Evolutionary conservation across 2,113 vertebrate species (phyloP), one percentile per base, ranked within the genome.

Genomic region (Arenaria interpres): DNA sequence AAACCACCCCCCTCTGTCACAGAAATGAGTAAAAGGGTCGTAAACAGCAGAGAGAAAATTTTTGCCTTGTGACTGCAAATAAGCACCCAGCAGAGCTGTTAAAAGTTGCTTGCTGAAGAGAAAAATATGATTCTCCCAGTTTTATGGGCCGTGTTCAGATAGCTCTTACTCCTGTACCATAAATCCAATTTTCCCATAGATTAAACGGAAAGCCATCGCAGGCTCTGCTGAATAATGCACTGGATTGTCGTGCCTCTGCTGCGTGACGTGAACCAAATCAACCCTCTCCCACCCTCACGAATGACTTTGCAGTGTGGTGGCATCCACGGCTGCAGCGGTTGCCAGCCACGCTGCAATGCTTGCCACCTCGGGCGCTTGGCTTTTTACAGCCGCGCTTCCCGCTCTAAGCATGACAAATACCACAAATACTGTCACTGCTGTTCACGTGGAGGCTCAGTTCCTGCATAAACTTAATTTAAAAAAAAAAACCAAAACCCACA

Each of bases 11-110:
- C 85, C 90, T 85, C 71, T 16, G 83, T 37, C 50, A n/a, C 84
- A 18, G 64, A 12, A 63, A 94, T 67, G 72, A 95, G 37, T 10
- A 9, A 85, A 88, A 83, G 76, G 57, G 33, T 97, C 68, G 39
- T 89, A 91, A 97, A 96, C 94, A 95, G 89, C 68, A 59, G 60
- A 95, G 95, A 79, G 93, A 85, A 90, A 84, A 94, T 90, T 95
- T 94, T 73, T 95, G 96, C 92, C 93, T 97, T 89, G 92, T 94
- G 92, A 94, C 97, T 97, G 89, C 96, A 94, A 93, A 95, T 81
- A 60, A 95, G 89, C 90, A 88, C 91, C 94, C 96, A 92, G 81
- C 89, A 96, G 96, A 96, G 96, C 85, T 93, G 80, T 96, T 96
- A 96, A 96, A 97, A 97, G 89, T 94, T 96, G 90, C 88, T 96